Percentiles rank a stretch among this genome's conserved stretches.
Conservation (phyloP, 2,113 vertebrate genomes). For the Chamaetylas fuelleborni region DNA sequence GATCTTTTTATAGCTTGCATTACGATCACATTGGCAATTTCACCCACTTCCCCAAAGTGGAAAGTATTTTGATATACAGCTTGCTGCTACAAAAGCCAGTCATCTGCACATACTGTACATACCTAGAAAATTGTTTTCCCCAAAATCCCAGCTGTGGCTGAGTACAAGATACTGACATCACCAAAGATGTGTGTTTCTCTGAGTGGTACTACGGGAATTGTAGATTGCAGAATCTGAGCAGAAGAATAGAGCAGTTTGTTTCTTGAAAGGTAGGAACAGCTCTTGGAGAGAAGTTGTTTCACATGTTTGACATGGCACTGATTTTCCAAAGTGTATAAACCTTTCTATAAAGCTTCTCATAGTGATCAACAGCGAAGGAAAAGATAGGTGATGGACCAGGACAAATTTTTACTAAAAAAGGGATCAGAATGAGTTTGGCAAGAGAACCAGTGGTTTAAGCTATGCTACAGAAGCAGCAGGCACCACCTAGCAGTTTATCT, state of each 20-base stretch:
- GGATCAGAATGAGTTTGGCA: background rate
- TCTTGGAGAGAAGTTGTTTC: background rate
- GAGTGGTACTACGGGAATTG: constrained; percentile 34
- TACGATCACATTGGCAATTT: constrained; percentile 70
- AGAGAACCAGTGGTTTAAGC: background rate
- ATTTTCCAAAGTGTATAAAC: background rate
- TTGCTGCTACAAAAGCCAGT: constrained; percentile 52
- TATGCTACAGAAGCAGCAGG: background rate
- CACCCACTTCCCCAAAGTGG: constrained; percentile 70
- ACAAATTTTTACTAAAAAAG: background rate
- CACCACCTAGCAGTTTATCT: background rate
- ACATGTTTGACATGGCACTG: background rate
- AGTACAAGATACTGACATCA: constrained; percentile 9
- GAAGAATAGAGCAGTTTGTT: background rate
- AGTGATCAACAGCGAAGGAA: background rate
- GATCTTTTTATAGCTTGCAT: constrained; percentile 76
- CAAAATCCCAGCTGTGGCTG: constrained; percentile 17
- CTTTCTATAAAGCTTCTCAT: background rate
- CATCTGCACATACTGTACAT: constrained; percentile 35
- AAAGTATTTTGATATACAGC: constrained; percentile 72
- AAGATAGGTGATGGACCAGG: background rate
- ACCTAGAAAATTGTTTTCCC: constrained; percentile 38
- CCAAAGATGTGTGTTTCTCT: background rate
- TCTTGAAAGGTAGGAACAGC: background rate
- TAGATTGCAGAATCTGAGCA: constrained; percentile 10